phyloP scores from a whole-genome alignment of 2,888 invertebrate genomes.

The Zaprionus bogoriensis region DNA sequence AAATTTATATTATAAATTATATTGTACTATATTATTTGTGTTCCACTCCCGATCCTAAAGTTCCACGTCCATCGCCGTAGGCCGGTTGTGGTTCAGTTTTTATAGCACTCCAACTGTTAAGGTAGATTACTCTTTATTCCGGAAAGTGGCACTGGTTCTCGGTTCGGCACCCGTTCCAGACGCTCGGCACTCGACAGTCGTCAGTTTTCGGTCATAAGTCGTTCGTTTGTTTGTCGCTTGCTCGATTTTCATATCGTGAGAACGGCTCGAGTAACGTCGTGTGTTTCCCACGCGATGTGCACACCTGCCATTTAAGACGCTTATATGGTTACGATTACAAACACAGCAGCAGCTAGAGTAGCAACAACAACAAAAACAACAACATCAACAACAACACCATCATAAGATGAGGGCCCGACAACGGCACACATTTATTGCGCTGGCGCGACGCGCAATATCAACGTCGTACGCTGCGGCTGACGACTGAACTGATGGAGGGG shows the following conservation, averaged over 20 bases:
- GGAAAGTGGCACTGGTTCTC: not conserved
- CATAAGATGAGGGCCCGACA: slow-evolving; percentile 58
- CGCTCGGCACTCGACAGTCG: slow-evolving; percentile 10
- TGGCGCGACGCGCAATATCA: slow-evolving; percentile 75
- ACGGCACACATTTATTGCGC: slow-evolving; percentile 76
- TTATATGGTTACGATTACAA: slow-evolving; percentile 76
- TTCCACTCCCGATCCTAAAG: too few species aligned
- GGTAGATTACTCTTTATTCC: too few species aligned
- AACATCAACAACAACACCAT: slow-evolving; percentile 42
- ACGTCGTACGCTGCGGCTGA: slow-evolving; percentile 64
- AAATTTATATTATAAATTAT: too few species aligned
- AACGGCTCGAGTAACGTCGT: slow-evolving; percentile 83
- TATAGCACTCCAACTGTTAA: too few species aligned
- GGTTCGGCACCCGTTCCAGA: too few species aligned
- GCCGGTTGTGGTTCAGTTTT: too few species aligned
- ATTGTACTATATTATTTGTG: too few species aligned
- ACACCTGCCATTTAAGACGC: slow-evolving; percentile 82
- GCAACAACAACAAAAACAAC: slow-evolving; percentile 16
- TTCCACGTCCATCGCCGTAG: too few species aligned
- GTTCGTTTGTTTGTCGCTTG: slow-evolving; percentile 50
- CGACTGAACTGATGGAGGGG: slow-evolving; percentile 38
- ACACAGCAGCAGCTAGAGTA: slow-evolving; percentile 37
- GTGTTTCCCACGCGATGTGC: slow-evolving; percentile 84
- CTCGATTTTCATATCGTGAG: slow-evolving; percentile 83
- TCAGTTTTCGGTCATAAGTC: slow-evolving; percentile 27